Percentiles rank a stretch among this genome's conserved stretches.
These are phyloP conservation scores for Polylopha cassiicola DNA, from an alignment of 2,888 invertebrate genomes.

Conservation along the genomic window DNA sequence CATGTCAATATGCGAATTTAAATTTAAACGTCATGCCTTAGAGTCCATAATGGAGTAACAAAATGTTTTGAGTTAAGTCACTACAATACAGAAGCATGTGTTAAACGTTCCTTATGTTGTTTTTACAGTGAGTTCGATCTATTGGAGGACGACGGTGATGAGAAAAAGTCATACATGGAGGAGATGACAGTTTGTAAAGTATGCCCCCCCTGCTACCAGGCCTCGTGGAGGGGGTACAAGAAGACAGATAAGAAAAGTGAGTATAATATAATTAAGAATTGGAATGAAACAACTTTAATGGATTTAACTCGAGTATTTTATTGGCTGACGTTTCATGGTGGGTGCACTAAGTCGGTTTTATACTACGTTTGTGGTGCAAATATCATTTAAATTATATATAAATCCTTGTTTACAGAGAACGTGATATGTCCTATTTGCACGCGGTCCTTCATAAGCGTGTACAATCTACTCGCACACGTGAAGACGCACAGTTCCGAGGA, in stretches of 20 bases:
- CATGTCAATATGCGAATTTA: no score
- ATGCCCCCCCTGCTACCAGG: conserved; percentile 59
- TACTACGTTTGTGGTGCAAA: no score
- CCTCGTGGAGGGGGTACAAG: conserved; percentile 48
- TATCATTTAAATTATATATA: no score
- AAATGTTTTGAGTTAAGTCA: no score
- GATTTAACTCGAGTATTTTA: no score
- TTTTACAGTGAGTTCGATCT: conserved; percentile 12
- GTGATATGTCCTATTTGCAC: conserved; percentile 49
- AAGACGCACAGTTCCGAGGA: conserved; percentile 41
- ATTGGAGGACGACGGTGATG: conserved; percentile 25
- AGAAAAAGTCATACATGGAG: conserved; percentile 34
- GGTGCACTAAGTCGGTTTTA: no score
- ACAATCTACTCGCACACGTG: conserved; percentile 54
- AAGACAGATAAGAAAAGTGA: conserved; percentile 38
- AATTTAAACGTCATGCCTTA: no score
- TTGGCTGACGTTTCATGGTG: no score
- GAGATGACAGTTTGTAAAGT: conserved; percentile 46
- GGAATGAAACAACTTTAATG: no score
- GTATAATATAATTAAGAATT: conserved; percentile 25
- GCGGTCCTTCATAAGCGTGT: conserved; percentile 45
- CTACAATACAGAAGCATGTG: no score
- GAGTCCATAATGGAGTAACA: no score
- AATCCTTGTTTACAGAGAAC: conserved; percentile 35
- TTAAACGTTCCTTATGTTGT: no score